phyloP scores from a whole-genome alignment of 1,140 invertebrate species.

The Brachystomella parvula region DNA sequence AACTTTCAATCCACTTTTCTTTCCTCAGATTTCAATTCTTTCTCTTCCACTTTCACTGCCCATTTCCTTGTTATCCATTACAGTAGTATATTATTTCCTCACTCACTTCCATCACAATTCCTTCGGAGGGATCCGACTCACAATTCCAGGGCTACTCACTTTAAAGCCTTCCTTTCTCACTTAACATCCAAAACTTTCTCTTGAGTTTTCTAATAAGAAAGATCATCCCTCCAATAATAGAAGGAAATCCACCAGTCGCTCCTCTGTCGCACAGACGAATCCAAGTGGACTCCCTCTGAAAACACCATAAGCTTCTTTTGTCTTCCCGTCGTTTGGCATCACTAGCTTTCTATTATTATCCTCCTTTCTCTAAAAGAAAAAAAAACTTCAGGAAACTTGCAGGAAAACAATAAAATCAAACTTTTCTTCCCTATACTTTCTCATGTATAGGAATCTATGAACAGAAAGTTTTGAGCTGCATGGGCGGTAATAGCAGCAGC shows the following conservation, averaged over 20 bases:
- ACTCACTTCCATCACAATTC: neutral
- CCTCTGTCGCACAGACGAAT: neutral
- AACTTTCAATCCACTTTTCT: neutral
- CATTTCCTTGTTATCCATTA: neutral
- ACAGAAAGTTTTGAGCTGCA: too few species aligned
- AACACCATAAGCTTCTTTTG: neutral
- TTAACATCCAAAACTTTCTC: neutral
- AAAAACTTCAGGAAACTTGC: neutral
- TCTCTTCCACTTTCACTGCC: neutral
- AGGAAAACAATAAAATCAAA: neutral
- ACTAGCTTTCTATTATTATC: neutral
- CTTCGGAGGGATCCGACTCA: too few species aligned
- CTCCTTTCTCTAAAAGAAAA: neutral
- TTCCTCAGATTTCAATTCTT: neutral
- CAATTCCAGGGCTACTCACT: neutral
- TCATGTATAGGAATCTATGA: too few species aligned
- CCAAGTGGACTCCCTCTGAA: neutral
- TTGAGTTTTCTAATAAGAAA: neutral
- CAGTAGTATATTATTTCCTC: neutral
- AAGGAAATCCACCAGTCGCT: too few species aligned
- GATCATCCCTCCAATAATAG: conserved; percentile 10
- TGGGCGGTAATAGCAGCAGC: too few species aligned
- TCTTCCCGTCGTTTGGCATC: neutral
- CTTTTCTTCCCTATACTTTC: neutral
- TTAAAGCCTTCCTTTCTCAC: neutral